Conservation (phyloP, 2,888 invertebrate species). For the Leucophora obtusa region DNA sequence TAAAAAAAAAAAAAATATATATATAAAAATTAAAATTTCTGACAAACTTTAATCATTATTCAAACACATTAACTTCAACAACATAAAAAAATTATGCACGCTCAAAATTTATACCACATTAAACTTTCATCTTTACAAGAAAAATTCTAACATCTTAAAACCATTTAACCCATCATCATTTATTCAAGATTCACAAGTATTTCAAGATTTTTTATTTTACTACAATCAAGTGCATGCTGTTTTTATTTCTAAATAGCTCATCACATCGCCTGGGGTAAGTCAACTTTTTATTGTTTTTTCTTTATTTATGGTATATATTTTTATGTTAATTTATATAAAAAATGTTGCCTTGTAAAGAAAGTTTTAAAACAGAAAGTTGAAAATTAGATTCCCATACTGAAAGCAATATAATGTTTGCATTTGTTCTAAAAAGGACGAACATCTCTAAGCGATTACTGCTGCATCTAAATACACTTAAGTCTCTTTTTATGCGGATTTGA, state of each 20-base stretch:
- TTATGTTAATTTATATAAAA: neutral
- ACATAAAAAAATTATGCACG: neutral
- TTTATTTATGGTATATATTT: neutral
- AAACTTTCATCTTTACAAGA: neutral
- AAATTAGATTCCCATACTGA: neutral
- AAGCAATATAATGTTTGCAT: too few species aligned
- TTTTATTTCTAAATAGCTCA: neutral
- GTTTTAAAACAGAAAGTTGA: conserved; percentile 9
- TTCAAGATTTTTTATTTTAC: conserved; percentile 4
- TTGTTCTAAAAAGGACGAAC: too few species aligned
- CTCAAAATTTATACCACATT: neutral
- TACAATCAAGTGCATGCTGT: conserved; percentile 11
- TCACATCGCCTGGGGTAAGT: neutral
- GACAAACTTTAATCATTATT: neutral
- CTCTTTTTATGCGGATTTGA: too few species aligned
- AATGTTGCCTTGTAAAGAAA: conserved; percentile 13
- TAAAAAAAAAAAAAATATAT: too few species aligned
- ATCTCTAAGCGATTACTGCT: too few species aligned
- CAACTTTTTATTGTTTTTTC: neutral
- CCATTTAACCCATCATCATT: neutral
- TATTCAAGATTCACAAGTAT: neutral
- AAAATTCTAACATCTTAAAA: neutral
- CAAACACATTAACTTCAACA: neutral
- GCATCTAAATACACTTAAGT: too few species aligned
- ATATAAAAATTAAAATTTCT: conserved; percentile 6